Evolutionary conservation across 1,140 invertebrate genomes (phyloP).

Genomic region (Stegodyphus mimosarum): DNA sequence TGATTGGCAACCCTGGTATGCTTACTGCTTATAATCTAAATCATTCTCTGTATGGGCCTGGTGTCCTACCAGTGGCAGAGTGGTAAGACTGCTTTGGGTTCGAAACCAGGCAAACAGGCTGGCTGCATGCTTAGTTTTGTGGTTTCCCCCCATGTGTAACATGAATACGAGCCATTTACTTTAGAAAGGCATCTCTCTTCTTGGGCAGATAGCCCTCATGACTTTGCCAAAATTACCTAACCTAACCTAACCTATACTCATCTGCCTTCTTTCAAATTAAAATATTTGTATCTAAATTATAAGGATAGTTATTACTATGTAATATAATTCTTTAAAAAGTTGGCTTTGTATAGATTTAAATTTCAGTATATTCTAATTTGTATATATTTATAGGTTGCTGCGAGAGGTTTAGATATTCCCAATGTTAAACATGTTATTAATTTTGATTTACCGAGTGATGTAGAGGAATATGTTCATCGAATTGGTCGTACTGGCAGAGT

Average conservation of each 20-base stretch:
- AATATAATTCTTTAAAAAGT: too few relatives aligned
- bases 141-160: too few relatives aligned
- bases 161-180: too few relatives aligned
- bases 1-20: too few relatives aligned
- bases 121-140: too few relatives aligned
- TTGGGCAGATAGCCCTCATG: neutral
- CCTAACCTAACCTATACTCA: neutral
- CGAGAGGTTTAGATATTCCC: conserved; percentile 96
- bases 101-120: too few relatives aligned
- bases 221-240: neutral
- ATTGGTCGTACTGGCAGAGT: conserved; percentile 90
- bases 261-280: neutral
- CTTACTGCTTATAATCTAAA: too few relatives aligned
- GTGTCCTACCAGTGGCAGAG: too few relatives aligned
- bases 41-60: too few relatives aligned
- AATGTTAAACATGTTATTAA: conserved; percentile 97
- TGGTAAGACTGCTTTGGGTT: too few relatives aligned
- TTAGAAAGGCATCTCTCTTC: too few relatives aligned
- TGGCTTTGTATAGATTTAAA: neutral
- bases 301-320: neutral
- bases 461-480: conserved; percentile 97
- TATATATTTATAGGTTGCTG: conserved; percentile 75
- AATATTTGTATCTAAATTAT: neutral
- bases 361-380: neutral
- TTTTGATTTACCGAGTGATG: conserved; percentile 93